Evolutionary conservation across 1,140 invertebrate genomes (phyloP).

Genomic region (Popillia japonica): DNA sequence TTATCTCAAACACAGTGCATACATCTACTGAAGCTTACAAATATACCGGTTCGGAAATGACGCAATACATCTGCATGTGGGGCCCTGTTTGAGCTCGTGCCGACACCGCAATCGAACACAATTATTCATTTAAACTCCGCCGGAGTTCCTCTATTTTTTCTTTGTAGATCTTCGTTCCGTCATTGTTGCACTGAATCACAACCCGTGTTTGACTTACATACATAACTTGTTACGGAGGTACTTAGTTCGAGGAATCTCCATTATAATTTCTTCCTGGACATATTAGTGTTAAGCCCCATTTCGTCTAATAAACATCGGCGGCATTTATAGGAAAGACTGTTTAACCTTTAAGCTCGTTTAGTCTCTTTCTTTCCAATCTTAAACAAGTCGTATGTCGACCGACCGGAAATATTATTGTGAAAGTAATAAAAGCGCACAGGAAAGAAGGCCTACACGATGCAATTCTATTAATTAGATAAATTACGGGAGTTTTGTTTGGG

Average conservation of each 20-base stretch:
- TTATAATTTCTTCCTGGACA: slow-evolving; percentile 14
- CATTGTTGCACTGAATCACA: slow-evolving; percentile 10
- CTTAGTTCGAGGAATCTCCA: slow-evolving; percentile 17
- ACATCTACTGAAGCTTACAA: no score
- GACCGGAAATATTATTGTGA: background rate
- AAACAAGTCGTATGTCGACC: background rate
- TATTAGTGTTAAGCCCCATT: background rate
- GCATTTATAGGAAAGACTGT: background rate
- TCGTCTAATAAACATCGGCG: slow-evolving; percentile 2
- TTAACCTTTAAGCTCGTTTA: slow-evolving; percentile 15
- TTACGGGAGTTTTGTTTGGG: background rate
- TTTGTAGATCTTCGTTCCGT: background rate
- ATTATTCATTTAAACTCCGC: slow-evolving; percentile 36
- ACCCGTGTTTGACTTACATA: background rate
- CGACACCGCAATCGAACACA: slow-evolving; percentile 34
- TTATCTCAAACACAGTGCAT: no score
- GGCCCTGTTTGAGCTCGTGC: slow-evolving; percentile 22
- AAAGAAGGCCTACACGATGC: background rate
- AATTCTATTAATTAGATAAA: slow-evolving; percentile 14
- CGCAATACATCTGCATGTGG: slow-evolving; percentile 37
- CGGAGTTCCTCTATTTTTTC: slow-evolving; percentile 20
- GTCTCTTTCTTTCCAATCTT: background rate
- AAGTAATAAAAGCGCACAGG: background rate
- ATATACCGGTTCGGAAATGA: slow-evolving; percentile 35
- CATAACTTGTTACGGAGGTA: slow-evolving; percentile 8